phyloP scores from a whole-genome alignment of 2,113 vertebrate genomes.

The Gambusia holbrooki region DNA sequence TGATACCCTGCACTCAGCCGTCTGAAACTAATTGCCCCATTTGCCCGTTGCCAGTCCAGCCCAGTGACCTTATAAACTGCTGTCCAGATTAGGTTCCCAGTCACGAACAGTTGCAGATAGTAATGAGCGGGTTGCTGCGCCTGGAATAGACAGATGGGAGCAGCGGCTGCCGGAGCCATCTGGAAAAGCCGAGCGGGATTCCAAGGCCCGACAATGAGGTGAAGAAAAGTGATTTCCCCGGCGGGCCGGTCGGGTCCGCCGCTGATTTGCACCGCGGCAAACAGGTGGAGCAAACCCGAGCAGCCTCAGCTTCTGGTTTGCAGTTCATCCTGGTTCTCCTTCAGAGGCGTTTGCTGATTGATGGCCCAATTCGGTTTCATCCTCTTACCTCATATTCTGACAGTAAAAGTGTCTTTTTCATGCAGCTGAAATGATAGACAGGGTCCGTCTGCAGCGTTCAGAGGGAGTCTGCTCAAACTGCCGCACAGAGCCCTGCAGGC shows the following conservation, averaged over 20 bases:
- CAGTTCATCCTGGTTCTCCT: neutral
- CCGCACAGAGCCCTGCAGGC: neutral
- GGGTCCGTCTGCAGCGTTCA: no score
- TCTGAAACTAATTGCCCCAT: constrained; percentile 61
- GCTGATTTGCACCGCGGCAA: constrained; percentile 76
- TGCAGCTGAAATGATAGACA: no score
- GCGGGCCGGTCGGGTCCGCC: constrained; percentile 59
- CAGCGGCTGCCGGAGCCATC: constrained; percentile 71
- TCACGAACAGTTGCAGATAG: constrained; percentile 59
- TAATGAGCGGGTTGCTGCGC: constrained; percentile 49
- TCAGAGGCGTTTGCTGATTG: neutral
- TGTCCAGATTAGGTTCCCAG: constrained; percentile 70
- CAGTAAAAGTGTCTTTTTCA: neutral
- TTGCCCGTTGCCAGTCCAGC: constrained; percentile 32
- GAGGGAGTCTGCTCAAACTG: neutral
- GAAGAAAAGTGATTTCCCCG: constrained; percentile 81
- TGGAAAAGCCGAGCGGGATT: constrained; percentile 78
- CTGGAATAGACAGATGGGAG: constrained; percentile 70
- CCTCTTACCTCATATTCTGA: neutral
- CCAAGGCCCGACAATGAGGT: constrained; percentile 75
- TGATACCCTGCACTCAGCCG: constrained; percentile 29
- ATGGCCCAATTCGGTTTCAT: neutral
- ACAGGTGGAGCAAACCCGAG: constrained; percentile 30
- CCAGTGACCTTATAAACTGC: constrained; percentile 57
- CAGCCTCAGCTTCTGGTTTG: neutral